Evolutionary conservation across 2,113 vertebrate species (phyloP).

Genomic region (Phasianus colchicus): DNA sequence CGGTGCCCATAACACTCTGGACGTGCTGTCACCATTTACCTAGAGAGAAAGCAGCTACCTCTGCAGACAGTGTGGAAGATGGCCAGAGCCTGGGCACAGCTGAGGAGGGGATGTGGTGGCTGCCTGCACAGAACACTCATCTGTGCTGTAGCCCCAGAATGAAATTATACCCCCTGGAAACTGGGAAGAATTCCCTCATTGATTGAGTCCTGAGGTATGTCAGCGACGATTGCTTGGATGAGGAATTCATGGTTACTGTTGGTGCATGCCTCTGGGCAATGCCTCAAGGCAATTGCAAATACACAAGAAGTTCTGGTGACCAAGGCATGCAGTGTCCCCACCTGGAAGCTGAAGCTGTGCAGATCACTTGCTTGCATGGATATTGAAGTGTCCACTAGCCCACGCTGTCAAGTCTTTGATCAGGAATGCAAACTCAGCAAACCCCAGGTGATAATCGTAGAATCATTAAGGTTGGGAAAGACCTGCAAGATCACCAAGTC

Average conservation of each 20-base stretch:
- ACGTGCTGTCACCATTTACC: not conserved
- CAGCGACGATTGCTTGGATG: not conserved
- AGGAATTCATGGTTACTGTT: rapidly evolving
- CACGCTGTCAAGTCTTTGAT: conserved; percentile 11
- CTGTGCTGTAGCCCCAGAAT: not conserved
- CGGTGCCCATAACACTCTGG: not conserved
- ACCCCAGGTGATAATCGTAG: not conserved
- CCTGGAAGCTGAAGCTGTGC: not conserved
- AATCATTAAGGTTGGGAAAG: too few relatives aligned
- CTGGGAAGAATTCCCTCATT: not conserved
- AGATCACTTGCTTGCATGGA: rapidly evolving
- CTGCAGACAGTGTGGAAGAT: not conserved
- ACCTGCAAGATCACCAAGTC: too few relatives aligned
- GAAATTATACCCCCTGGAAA: not conserved
- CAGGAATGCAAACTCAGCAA: conserved; percentile 24
- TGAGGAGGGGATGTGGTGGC: rapidly evolving
- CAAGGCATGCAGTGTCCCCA: not conserved
- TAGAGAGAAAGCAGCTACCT: not conserved
- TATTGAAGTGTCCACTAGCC: conserved; percentile 5
- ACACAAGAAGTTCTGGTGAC: not conserved
- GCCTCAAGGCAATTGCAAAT: not conserved
- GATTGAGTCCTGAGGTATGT: not conserved
- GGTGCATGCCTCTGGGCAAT: not conserved
- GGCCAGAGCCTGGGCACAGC: not conserved
- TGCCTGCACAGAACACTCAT: not conserved